Conservation (phyloP, 2,888 invertebrate genomes). For the Drosophila antonietae region DNA sequence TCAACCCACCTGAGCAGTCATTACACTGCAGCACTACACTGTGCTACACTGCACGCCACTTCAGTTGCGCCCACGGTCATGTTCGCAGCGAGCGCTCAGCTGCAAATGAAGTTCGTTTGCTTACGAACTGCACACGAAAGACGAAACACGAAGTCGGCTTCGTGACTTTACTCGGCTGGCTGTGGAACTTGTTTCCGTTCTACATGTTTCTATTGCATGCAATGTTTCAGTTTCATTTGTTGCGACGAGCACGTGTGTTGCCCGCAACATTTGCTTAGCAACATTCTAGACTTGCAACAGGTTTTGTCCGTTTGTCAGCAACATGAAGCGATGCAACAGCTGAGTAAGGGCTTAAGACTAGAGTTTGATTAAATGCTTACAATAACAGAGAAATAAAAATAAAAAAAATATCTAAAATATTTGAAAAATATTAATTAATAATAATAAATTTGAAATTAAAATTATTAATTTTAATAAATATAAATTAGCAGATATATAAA, state of each 20-base stretch:
- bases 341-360: not conserved
- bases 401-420: not conserved
- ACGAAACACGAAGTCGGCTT: constrained; percentile 18
- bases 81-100: constrained; percentile 33
- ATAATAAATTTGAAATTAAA: no score
- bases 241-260: constrained; percentile 39
- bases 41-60: constrained; percentile 20
- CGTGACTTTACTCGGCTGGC: constrained; percentile 27
- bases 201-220: constrained; percentile 22
- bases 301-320: constrained; percentile 25
- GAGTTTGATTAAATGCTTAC: not conserved
- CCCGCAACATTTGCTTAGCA: constrained; percentile 34
- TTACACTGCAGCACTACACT: constrained; percentile 17
- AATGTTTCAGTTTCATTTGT: constrained; percentile 35
- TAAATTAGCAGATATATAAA: no score
- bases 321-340: constrained; percentile 21
- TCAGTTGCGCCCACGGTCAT: constrained; percentile 41
- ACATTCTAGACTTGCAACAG: constrained; percentile 55
- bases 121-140: constrained; percentile 21
- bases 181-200: constrained; percentile 46
- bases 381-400: not conserved
- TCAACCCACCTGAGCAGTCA: constrained; percentile 64
- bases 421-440: no score
- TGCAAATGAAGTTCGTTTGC: constrained; percentile 43
- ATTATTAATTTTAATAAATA: no score